phyloP scores from a whole-genome alignment of 2,113 vertebrate species.

The Raphicerus campestris region DNA sequence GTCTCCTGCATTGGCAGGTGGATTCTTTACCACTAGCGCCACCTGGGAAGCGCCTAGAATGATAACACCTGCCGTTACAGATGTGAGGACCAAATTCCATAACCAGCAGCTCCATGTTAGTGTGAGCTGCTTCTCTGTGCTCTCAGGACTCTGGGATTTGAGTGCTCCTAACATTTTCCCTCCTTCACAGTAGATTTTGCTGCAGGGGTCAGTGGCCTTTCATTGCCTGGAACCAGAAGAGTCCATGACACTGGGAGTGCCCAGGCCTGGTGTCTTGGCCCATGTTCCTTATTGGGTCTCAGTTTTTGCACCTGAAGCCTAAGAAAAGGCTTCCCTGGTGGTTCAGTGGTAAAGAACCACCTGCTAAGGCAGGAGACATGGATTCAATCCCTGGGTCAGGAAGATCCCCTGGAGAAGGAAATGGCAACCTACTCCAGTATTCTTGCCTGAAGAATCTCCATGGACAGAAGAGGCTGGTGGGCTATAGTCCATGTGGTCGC shows the following conservation, averaged over 20 bases:
- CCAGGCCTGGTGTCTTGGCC: neutral
- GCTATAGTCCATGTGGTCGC: neutral
- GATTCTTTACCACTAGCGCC: neutral
- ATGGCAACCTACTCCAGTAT: neutral
- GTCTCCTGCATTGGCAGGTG: neutral
- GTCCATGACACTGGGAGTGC: accelerated
- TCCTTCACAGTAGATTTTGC: neutral
- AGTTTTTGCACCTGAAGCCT: neutral
- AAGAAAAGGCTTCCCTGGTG: neutral
- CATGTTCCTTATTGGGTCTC: neutral
- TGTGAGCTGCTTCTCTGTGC: neutral
- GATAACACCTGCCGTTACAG: neutral
- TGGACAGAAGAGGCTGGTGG: neutral
- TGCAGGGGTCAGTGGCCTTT: accelerated
- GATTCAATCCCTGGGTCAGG: neutral
- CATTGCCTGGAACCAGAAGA: no score
- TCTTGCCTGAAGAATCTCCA: neutral
- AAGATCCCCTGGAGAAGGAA: neutral
- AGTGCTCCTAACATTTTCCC: neutral
- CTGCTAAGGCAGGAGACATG: neutral
- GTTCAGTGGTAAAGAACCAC: neutral
- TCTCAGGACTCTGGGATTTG: no score
- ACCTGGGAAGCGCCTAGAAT: neutral
- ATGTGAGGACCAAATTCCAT: neutral
- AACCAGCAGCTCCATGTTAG: neutral